These are phyloP conservation scores for Ennomos quercinarius DNA, from an alignment of 2,888 invertebrate genomes.

Conservation along the genomic window DNA sequence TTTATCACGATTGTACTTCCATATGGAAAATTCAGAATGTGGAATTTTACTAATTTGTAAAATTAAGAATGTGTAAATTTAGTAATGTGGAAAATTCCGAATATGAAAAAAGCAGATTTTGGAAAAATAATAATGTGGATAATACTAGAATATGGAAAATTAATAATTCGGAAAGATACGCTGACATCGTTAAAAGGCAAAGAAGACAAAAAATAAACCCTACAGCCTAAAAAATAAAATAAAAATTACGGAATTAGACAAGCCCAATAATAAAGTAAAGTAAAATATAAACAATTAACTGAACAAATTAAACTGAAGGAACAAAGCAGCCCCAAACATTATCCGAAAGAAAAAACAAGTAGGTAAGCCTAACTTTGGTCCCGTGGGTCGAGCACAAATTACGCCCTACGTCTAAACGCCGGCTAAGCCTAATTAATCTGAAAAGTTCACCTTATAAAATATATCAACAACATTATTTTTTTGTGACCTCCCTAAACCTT, in stretches of 20 bases:
- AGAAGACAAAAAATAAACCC: not conserved
- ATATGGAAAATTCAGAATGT: no score
- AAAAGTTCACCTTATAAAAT: constrained; percentile 51
- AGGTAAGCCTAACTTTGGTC: constrained; percentile 39
- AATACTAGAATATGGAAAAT: no score
- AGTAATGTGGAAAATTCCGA: no score
- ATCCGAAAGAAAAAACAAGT: constrained; percentile 17
- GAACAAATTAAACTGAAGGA: constrained; percentile 5
- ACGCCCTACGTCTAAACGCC: constrained; percentile 53
- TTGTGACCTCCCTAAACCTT: not conserved
- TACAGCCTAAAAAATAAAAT: not conserved
- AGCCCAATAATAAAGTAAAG: not conserved
- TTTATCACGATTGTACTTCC: no score
- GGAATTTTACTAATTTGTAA: no score
- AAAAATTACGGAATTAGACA: not conserved
- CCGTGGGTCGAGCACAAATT: constrained; percentile 55
- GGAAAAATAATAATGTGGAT: no score
- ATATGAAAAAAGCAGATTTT: no score
- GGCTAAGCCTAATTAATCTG: constrained; percentile 66
- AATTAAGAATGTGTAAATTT: no score
- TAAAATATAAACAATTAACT: constrained; percentile 10
- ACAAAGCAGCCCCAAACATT: constrained; percentile 11
- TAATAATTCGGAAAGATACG: no score
- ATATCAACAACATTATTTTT: constrained; percentile 39
- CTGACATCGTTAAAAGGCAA: no score